Base-by-base conservation (phyloP, 2,888 invertebrate genomes). In the Heliconius erato region DNA sequence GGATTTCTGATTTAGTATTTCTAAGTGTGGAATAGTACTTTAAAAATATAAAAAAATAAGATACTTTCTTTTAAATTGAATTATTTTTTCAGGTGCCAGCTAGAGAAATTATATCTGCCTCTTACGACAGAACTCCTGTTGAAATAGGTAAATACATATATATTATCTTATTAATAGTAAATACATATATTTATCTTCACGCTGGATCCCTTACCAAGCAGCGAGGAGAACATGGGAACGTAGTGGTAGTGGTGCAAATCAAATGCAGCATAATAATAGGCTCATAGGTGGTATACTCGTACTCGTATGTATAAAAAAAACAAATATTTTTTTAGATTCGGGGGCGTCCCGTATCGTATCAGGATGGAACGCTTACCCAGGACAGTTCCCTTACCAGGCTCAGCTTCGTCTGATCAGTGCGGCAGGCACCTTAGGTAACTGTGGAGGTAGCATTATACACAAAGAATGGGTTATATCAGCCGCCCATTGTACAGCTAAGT, bases 401-500 rank as follows among this genome's bases (percentile, higher is more conserved):
- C 35, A 67, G 23, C 26, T 80, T 23, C 74, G 35, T 35, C 23
- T 67, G 32, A 1, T 76, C 54, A 63, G 16, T 40, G 35, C 63
- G 5, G 14, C 23, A 23, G 76, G 76, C 7, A 63, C 12, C 16
- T 0, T 76, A 35, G 54, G 35, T 26, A 63, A 32, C 59, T 76
- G 76, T 63, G 76, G 76, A 32, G 76, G 76, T 4, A 63, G 63
- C 40, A 35, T 76, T 32, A 63, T 76, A 63, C 76, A 76, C 63
- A 76, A 63, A 9, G 63, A 76, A 14, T 76, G 76, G 76, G 63
- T 76, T 35, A 1, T 76, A 59, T 32, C 76, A 32, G 76, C 76
- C 6, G 76, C 76, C 16, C 76, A 76, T 35, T 76, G 76, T 63
- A 76, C 76, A 32, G 76, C 76, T 14, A 59, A 63, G 76, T 76